These are phyloP conservation scores for Triplophysa dalaica DNA, from an alignment of 2,113 vertebrate species.

Conservation along the genomic window DNA sequence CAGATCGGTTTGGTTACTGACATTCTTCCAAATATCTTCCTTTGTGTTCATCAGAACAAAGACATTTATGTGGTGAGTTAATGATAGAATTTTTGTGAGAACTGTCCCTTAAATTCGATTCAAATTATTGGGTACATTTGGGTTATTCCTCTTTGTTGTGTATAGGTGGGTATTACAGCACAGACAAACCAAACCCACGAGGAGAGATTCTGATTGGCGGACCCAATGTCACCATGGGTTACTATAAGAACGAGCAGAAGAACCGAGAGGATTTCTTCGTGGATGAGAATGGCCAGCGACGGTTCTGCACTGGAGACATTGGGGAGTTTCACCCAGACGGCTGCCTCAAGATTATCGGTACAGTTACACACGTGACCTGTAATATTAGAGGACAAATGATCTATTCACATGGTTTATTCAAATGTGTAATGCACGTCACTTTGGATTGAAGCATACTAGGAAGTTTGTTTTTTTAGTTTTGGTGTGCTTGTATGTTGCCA, in stretches of 20 bases:
- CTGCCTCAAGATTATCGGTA: slow-evolving; percentile 96
- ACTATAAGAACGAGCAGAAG: slow-evolving; percentile 87
- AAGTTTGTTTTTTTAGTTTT: not conserved
- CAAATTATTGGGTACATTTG: not conserved
- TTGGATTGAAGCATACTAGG: too few relatives aligned
- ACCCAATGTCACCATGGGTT: slow-evolving; percentile 91
- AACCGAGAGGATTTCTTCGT: slow-evolving; percentile 86
- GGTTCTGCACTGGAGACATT: slow-evolving; percentile 96
- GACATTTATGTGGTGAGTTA: too few relatives aligned
- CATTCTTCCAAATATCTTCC: too few relatives aligned
- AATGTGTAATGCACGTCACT: too few relatives aligned
- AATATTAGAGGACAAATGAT: not conserved
- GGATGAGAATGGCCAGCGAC: slow-evolving; percentile 86
- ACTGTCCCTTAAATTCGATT: too few relatives aligned
- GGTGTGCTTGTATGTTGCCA: slow-evolving; percentile 17
- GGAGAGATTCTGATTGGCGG: slow-evolving; percentile 95
- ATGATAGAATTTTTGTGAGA: too few relatives aligned
- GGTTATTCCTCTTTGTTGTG: not conserved
- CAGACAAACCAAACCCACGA: slow-evolving; percentile 88
- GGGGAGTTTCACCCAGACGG: slow-evolving; percentile 92
- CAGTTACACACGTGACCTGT: slow-evolving; percentile 49
- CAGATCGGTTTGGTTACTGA: too few relatives aligned
- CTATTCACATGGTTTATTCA: not conserved
- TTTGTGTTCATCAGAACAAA: too few relatives aligned
- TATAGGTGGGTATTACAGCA: slow-evolving; percentile 90